Conservation (phyloP, 2,113 vertebrate species). For the Tenebrosternarchus preto region DNA sequence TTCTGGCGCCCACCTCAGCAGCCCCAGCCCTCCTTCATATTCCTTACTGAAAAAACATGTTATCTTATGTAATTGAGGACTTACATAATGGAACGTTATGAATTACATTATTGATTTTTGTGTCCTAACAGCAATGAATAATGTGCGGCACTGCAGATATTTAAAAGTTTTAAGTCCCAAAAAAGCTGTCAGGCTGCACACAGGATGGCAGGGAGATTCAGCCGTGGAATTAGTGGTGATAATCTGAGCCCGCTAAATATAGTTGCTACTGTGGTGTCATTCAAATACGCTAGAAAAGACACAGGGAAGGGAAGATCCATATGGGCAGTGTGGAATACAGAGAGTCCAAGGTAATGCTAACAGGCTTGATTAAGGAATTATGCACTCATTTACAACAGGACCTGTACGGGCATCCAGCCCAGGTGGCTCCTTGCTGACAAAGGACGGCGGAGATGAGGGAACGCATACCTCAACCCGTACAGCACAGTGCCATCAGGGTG, state of each 20-base stretch:
- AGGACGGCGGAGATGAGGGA: background rate
- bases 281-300: slow-evolving; percentile 36
- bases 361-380: slow-evolving; percentile 48
- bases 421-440: background rate
- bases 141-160: slow-evolving; percentile 74
- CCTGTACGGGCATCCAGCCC: background rate
- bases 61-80: slow-evolving; percentile 64
- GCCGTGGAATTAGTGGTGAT: slow-evolving; percentile 66
- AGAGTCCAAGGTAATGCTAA: slow-evolving; percentile 49
- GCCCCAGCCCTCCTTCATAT: background rate
- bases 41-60: slow-evolving; percentile 59
- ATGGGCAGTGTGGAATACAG: background rate
- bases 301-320: slow-evolving; percentile 6
- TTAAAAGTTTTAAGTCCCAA: slow-evolving; percentile 70
- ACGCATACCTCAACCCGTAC: slow-evolving; percentile 92
- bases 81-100: slow-evolving; percentile 58
- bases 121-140: slow-evolving; percentile 61
- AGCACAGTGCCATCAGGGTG: slow-evolving; percentile 97
- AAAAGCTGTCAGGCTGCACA: slow-evolving; percentile 50
- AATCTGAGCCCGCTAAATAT: slow-evolving; percentile 59
- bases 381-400: slow-evolving; percentile 16
- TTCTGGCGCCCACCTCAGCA: slow-evolving; percentile 3
- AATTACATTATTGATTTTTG: slow-evolving; percentile 65
- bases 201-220: slow-evolving; percentile 53
- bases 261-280: slow-evolving; percentile 55